Evolutionary conservation across 2,797 vertebrate genomes (phyloP), one percentile per base, ranked within the genome.

Genomic region (Mus minutoides): DNA sequence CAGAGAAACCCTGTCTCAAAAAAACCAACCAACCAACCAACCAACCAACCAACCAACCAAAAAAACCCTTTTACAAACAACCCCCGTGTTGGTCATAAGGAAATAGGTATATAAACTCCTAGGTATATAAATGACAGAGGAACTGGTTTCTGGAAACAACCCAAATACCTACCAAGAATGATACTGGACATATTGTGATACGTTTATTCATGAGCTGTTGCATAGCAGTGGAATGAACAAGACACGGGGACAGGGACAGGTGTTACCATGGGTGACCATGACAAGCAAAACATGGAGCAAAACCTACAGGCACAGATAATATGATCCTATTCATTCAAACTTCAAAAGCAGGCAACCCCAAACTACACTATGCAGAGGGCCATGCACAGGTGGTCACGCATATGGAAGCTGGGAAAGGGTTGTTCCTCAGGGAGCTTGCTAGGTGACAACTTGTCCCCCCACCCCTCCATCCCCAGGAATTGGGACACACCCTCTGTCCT

Each of bases 71-170:
- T 21, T 11, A 17, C 46, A 3, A 34, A n/a, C 1, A 6, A 3
- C 2, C 76, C 16, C 19, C 1, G 0, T 1, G 0, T 0, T 26
- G 56, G 88, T 31, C 13, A 0, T 71, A 24, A 83, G 9, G 17
- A 89, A 13, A 2, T 19, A n/a, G 9, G 19, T 73, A 13, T 3
- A 24, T 22, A 67, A 37, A 21, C 31, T 17, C 43, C 13, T 26
- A 2, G 8, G 9, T 58, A 1, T 6, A 19, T 0, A 22, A 19
- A 46, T 3, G 16, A 62, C 29, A 46, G 54, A 69, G 69, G 52
- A 89, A 73, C 19, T 64, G 3, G 0, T 13, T 31, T 60, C 46
- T 7, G 10, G 69, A 64, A 75, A 62, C 49, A 37, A 58, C 58
- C 54, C 58, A 17, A 24, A 34, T 40, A 58, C 54, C 67, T 76